phyloP scores from a whole-genome alignment of 2,797 vertebrate genomes.

The Catostomus latipinnis region DNA sequence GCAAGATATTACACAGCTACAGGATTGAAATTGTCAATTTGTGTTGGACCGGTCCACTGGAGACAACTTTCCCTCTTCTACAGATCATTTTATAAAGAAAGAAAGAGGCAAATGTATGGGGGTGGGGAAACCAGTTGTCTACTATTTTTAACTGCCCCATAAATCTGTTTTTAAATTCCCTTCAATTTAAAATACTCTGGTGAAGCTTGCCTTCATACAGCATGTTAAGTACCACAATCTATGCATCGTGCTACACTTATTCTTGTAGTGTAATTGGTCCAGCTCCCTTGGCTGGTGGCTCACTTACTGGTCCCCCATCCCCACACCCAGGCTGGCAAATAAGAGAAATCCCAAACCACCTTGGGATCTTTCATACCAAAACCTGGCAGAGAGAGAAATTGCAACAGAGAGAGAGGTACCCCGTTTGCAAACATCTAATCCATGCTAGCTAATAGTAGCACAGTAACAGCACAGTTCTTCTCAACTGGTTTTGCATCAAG shows the following conservation, averaged over 20 bases:
- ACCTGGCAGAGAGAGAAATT: conserved; percentile 41
- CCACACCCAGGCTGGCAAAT: conserved; percentile 74
- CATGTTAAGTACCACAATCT: conserved; percentile 88
- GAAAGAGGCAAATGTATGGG: conserved; percentile 68
- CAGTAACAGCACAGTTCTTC: too few relatives aligned
- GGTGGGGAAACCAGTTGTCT: conserved; percentile 81
- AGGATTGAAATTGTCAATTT: conserved; percentile 82
- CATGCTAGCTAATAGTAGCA: conserved; percentile 71
- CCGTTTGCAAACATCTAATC: conserved; percentile 23
- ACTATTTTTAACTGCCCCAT: conserved; percentile 91
- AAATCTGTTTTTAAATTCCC: conserved; percentile 89
- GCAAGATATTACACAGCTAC: conserved; percentile 76
- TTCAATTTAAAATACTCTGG: conserved; percentile 83
- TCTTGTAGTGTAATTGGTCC: conserved; percentile 87
- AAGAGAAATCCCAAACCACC: conserved; percentile 84
- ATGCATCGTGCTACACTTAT: conserved; percentile 82
- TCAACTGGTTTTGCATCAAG: too few relatives aligned
- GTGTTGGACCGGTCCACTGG: conserved; percentile 80
- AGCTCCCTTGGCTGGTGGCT: conserved; percentile 84
- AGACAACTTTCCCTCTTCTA: conserved; percentile 78
- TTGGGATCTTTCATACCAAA: conserved; percentile 68
- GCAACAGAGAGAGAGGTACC: conserved; percentile 26
- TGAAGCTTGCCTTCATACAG: conserved; percentile 77
- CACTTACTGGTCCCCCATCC: conserved; percentile 77
- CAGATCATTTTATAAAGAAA: conserved; percentile 82